Conservation (phyloP, 2,797 vertebrate genomes). For the Gobio occitaniae region DNA sequence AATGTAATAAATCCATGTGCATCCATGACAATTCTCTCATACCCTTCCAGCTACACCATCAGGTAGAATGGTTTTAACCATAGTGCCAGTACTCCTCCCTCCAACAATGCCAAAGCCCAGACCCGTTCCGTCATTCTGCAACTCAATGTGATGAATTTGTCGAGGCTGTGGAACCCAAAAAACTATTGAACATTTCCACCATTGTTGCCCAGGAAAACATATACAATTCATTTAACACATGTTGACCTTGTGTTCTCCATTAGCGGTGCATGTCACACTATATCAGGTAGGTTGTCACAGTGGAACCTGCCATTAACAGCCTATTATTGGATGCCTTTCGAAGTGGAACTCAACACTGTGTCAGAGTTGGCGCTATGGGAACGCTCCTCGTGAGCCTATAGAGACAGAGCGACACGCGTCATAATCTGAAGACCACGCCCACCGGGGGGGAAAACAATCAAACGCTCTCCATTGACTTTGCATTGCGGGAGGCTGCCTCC, state of each 20-base stretch:
- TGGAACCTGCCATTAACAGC: neutral
- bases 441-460: too few relatives aligned
- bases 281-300: neutral
- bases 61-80: conserved; percentile 94
- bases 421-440: too few relatives aligned
- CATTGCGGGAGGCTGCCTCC: too few relatives aligned
- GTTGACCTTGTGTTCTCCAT: neutral
- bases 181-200: neutral
- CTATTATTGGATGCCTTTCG: neutral
- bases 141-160: conserved; percentile 86
- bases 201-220: neutral
- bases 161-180: conserved; percentile 16
- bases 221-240: neutral
- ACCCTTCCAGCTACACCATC: conserved; percentile 93
- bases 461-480: too few relatives aligned
- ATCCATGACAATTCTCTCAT: conserved; percentile 34
- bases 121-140: conserved; percentile 92
- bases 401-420: too few relatives aligned
- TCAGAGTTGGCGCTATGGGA: neutral
- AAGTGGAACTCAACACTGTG: neutral
- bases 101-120: conserved; percentile 97
- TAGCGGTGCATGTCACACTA: neutral
- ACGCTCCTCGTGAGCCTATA: neutral
- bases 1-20: neutral
- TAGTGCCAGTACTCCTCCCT: conserved; percentile 88